Percentiles rank a stretch among this genome's conserved stretches.
phyloP scores from a whole-genome alignment of 2,797 vertebrate species.

The Enteromius mattozi region DNA sequence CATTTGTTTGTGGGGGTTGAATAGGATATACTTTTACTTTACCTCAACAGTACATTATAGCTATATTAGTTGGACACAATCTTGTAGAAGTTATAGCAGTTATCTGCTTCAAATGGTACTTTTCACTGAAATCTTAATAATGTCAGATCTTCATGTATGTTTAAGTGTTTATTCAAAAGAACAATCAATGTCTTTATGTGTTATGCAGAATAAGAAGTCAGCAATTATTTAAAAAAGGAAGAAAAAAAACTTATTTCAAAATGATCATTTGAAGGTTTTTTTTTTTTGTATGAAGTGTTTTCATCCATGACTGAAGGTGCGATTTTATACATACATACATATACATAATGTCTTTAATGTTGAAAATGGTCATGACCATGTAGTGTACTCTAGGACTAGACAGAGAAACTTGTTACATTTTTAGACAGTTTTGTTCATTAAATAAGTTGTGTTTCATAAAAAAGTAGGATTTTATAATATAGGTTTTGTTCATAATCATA shows the following conservation, averaged over 20 bases:
- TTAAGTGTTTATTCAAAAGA: slow-evolving; percentile 11
- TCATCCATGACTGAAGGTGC: background rate
- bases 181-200: slow-evolving; percentile 1
- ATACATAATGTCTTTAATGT: background rate
- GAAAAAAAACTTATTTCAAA: background rate
- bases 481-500: slow-evolving; percentile 4
- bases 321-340: background rate
- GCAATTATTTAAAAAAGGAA: background rate
- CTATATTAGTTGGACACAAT: slow-evolving; percentile 10
- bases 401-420: background rate
- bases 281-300: background rate
- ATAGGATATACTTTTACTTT: slow-evolving; percentile 25
- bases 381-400: background rate
- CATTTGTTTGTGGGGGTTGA: background rate
- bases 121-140: background rate
- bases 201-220: background rate
- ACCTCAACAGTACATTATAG: slow-evolving; percentile 6
- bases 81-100: background rate
- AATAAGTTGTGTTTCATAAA: background rate
- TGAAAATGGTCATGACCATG: background rate
- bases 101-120: slow-evolving; percentile 12
- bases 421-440: background rate
- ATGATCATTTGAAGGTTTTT: background rate
- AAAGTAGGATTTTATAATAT: background rate
- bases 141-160: background rate